Base-by-base conservation (phyloP, 2,113 vertebrate species). In the Python bivittatus region DNA sequence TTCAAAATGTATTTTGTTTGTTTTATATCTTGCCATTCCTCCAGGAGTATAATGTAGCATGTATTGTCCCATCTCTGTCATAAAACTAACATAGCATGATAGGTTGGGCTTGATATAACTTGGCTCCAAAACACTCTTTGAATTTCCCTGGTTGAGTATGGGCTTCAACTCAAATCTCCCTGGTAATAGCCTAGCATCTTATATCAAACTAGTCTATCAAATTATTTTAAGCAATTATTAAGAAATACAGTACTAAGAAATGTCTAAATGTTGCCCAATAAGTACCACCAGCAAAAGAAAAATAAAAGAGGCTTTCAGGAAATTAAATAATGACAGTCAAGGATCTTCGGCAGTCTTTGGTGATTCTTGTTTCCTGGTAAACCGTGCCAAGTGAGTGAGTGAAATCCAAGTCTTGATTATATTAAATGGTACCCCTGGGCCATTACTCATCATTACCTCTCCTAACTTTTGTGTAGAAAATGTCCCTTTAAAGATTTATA, bases 371-470 rank as follows among this genome's bases (percentile, higher is more conserved):
- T 61, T 42, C 84, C 3, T 79, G 54, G 23, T 6, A 91, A 94
- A 68, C 85, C 56, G 8, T n/a, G 33, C 48, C 0, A 0, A 90
- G 54, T 17, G 88, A 38, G 10, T 91, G 72, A 93, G 84, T 17
- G 12, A 93, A 93, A 89, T 91, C 54, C 68, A 93, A 90, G 44
- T 64, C 58, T 89, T 95, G 44, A 85, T 85, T 93, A 93, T n/a
- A 89, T n/a, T 89, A 93, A 94, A 60, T 6, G 12, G 64, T 22
- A 90, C 83, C 92, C 13, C 10, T 48, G n/a, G 11, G 23, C 7
- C 58, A 90, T 91, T 89, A 92, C 13, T 89, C 79, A 92, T 92
- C 0, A 83, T 56, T 91, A 10, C 29, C 79, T 13, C 64, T 54
- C 9, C 60, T 89, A 94, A 9, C 6, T 33, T 57, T 79, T 86